Percentiles rank a stretch among this genome's conserved stretches.
These are phyloP conservation scores for Betta splendens DNA, from an alignment of 2,797 vertebrate species.

Conservation along the genomic window DNA sequence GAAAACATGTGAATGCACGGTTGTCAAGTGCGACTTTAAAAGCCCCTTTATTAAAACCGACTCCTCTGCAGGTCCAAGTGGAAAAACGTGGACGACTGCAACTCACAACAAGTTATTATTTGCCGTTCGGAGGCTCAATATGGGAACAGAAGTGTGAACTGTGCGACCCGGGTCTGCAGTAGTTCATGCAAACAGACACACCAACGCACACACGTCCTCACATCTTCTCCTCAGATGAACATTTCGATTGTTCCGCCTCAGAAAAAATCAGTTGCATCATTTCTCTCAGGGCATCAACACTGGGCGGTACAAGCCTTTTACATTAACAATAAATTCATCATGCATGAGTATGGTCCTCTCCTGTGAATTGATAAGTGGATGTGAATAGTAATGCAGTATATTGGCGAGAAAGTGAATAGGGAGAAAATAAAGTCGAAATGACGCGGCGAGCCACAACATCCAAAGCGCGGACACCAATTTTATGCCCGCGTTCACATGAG, in stretches of 20 bases:
- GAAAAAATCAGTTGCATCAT: conserved; percentile 76
- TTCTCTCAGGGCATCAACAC: conserved; percentile 69
- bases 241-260: conserved; percentile 73
- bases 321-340: conserved; percentile 81
- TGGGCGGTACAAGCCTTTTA: conserved; percentile 79
- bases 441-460: conserved; percentile 22
- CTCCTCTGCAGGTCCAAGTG: background rate
- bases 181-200: conserved; percentile 20
- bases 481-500: conserved; percentile 18
- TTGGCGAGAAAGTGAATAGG: conserved; percentile 35
- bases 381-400: conserved; percentile 59
- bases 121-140: conserved; percentile 5
- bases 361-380: conserved; percentile 72
- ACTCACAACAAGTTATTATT: background rate
- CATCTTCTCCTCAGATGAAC: conserved; percentile 71
- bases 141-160: conserved; percentile 9
- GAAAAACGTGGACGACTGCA: background rate
- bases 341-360: conserved; percentile 73
- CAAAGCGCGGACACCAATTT: conserved; percentile 42
- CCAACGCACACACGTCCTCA: conserved; percentile 16
- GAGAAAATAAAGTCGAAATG: conserved; percentile 25
- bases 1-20: conserved; percentile 14
- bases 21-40: conserved; percentile 5
- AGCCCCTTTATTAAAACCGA: background rate
- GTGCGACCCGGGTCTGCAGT: conserved; percentile 20